Conservation (phyloP, 2,113 vertebrate species). For the Pterocles orientalis region DNA sequence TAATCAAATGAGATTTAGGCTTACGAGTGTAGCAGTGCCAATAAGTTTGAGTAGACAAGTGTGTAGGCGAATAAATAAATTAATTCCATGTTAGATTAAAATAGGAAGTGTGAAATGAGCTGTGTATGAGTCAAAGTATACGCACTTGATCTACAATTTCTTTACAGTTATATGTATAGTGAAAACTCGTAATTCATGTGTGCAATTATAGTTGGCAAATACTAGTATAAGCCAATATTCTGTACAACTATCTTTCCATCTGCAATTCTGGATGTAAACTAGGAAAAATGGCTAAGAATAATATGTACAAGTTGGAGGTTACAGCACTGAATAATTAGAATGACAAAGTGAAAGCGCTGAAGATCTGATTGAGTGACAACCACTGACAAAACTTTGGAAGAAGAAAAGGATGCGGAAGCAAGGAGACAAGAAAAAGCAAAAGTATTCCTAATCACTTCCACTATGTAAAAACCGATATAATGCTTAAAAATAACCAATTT, state of each 20-base stretch:
- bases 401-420: background rate
- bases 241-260: background rate
- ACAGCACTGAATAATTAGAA: background rate
- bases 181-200: background rate
- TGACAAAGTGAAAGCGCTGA: background rate
- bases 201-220: background rate
- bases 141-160: background rate
- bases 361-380: conserved; percentile 27
- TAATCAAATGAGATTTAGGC: background rate
- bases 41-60: background rate
- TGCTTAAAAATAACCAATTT: conserved; percentile 48
- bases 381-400: conserved; percentile 44
- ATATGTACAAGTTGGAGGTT: background rate
- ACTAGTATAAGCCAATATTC: background rate
- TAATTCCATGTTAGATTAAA: background rate
- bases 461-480: conserved; percentile 1
- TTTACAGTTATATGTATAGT: background rate
- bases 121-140: background rate
- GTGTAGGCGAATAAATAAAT: background rate
- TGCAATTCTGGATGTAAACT: background rate
- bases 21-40: background rate
- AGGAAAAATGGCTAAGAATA: background rate
- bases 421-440: background rate
- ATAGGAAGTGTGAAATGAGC: conserved; percentile 1
- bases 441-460: conserved; percentile 33